Conservation (phyloP, 2,888 invertebrate species). For the Encarsia formosa region DNA sequence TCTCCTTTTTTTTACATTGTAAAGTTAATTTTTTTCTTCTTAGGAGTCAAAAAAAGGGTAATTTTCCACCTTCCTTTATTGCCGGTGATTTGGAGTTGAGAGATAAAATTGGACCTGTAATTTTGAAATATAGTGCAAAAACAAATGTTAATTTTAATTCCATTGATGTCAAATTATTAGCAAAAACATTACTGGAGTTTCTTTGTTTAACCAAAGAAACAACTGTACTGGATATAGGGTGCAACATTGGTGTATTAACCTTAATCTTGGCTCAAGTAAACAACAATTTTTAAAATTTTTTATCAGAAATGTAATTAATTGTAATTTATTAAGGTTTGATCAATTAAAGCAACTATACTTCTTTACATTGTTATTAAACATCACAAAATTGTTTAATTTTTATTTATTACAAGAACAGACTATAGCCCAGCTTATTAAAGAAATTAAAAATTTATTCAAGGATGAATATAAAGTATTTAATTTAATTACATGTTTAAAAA, state of each 20-base stretch:
- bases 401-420: background rate
- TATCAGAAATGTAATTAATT: background rate
- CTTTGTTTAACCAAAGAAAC: conserved; percentile 10
- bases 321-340: background rate
- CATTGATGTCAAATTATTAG: conserved; percentile 12
- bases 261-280: conserved; percentile 22
- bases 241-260: conserved; percentile 19
- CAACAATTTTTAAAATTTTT: too few species aligned
- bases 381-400: too few species aligned
- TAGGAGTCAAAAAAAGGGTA: conserved; percentile 18
- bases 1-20: background rate
- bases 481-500: too few species aligned
- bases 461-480: too few species aligned
- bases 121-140: conserved; percentile 18
- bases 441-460: too few species aligned
- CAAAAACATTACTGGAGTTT: conserved; percentile 14
- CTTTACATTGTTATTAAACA: background rate
- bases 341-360: background rate
- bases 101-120: conserved; percentile 26
- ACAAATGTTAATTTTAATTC: conserved; percentile 18
- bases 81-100: conserved; percentile 11
- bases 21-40: background rate
- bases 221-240: conserved; percentile 22
- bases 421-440: too few species aligned
- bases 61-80: conserved; percentile 9